Evolutionary conservation across 2,888 invertebrate species (phyloP).

Genomic region (Stenodera caucasica): DNA sequence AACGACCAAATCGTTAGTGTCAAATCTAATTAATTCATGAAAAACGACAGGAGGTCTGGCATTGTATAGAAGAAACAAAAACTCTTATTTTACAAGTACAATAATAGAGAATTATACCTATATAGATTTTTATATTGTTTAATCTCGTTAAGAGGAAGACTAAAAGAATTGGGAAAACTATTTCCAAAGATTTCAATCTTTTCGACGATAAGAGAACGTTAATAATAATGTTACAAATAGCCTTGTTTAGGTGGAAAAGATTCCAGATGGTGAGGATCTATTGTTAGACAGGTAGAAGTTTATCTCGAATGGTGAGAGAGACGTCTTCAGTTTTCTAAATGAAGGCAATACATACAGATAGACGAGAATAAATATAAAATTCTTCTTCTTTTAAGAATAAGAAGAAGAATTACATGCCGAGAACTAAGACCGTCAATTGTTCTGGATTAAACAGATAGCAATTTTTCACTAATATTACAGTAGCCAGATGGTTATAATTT

Average conservation of each 20-base stretch:
- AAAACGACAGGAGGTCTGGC: constrained; percentile 16
- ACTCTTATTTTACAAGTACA: background rate
- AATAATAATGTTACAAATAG: background rate
- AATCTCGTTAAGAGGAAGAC: too few species aligned
- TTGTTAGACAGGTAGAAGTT: constrained; percentile 5
- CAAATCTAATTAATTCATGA: constrained; percentile 27
- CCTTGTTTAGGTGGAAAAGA: background rate
- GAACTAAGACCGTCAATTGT: background rate
- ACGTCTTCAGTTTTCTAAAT: constrained; percentile 5
- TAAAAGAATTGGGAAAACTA: too few species aligned
- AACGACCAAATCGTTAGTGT: constrained; percentile 22
- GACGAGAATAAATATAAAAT: background rate
- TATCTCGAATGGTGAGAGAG: background rate
- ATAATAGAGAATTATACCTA: too few species aligned
- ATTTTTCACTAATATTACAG: background rate
- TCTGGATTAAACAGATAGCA: background rate
- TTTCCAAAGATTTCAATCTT: background rate
- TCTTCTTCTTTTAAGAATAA: background rate
- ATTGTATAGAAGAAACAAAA: background rate
- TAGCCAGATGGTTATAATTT: background rate
- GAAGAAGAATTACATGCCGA: background rate
- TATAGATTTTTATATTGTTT: too few species aligned
- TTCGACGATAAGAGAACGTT: background rate
- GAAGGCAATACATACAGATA: background rate
- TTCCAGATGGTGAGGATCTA: constrained; percentile 4